phyloP scores from a whole-genome alignment of 35 echinoderm and acorn worm genomes.

The Stichopus chloronotus region DNA sequence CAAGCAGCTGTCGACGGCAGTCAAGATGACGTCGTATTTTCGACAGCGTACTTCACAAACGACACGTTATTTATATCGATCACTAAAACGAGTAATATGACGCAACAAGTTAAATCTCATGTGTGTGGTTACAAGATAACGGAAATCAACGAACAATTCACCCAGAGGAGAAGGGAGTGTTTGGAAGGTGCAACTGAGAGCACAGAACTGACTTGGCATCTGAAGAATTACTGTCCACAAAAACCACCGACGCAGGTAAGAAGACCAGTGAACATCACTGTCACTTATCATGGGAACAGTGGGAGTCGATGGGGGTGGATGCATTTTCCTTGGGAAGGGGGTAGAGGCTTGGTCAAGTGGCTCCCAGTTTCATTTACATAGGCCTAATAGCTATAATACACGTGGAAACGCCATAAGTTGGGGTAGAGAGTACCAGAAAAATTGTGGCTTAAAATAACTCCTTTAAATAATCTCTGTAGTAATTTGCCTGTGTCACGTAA shows the following conservation, averaged over 20 bases:
- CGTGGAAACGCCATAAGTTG: too few species aligned
- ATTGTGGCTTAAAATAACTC: too few species aligned
- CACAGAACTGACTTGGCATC: slow-evolving; percentile 20
- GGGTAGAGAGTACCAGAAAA: too few species aligned
- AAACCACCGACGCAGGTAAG: background rate
- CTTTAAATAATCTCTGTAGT: too few species aligned
- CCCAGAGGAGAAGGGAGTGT: slow-evolving; percentile 5
- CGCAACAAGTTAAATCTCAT: background rate
- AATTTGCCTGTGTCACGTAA: too few species aligned
- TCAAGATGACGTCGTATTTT: background rate
- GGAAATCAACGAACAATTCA: slow-evolving; percentile 3
- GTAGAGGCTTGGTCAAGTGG: background rate
- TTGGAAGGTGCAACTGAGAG: background rate
- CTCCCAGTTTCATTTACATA: too few species aligned
- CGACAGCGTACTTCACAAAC: slow-evolving; percentile 18
- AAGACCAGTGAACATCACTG: background rate
- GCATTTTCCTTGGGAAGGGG: background rate
- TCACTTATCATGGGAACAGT: background rate
- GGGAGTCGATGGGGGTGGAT: too few species aligned
- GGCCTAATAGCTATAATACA: too few species aligned
- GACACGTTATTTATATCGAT: background rate
- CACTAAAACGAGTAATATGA: background rate
- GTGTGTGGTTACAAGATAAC: background rate
- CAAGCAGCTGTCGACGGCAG: background rate
- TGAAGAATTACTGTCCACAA: background rate